Percentiles rank a stretch among this genome's conserved stretches.
Evolutionary conservation across 2,797 vertebrate species (phyloP).

Genomic region (Phylloscopus collybita): DNA sequence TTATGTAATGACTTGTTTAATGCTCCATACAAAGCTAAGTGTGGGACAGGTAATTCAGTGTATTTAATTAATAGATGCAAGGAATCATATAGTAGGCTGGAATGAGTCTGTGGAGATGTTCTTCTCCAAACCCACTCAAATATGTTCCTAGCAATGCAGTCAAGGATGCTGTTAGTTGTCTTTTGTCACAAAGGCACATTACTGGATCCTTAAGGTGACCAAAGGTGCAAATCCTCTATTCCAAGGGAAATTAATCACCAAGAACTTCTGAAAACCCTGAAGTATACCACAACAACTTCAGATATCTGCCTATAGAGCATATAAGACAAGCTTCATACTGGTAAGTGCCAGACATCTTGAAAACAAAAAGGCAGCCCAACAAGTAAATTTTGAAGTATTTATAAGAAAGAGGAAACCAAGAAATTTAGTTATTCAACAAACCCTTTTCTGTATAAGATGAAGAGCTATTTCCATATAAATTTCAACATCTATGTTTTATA

Average conservation of each 20-base stretch:
- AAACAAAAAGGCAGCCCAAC: background rate
- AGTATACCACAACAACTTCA: background rate
- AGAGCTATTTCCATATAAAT: background rate
- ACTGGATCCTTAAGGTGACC: background rate
- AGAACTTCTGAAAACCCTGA: background rate
- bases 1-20: background rate
- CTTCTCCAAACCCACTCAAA: background rate
- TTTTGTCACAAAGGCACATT: background rate
- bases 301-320: background rate
- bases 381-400: background rate
- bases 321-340: background rate
- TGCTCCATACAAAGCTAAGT: background rate
- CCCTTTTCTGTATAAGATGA: background rate
- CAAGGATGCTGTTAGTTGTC: background rate
- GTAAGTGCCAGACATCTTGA: background rate
- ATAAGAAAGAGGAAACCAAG: background rate
- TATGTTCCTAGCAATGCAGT: background rate
- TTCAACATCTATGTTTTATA: background rate
- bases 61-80: background rate
- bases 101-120: background rate
- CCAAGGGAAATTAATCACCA: background rate
- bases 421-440: background rate
- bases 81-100: background rate
- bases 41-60: background rate
- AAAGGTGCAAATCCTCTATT: background rate